A percentile compares a stretch with the other conserved stretches of the same genome.
These are phyloP conservation scores for Calonectris borealis DNA, from an alignment of 2,113 vertebrate species.

Conservation along the genomic window DNA sequence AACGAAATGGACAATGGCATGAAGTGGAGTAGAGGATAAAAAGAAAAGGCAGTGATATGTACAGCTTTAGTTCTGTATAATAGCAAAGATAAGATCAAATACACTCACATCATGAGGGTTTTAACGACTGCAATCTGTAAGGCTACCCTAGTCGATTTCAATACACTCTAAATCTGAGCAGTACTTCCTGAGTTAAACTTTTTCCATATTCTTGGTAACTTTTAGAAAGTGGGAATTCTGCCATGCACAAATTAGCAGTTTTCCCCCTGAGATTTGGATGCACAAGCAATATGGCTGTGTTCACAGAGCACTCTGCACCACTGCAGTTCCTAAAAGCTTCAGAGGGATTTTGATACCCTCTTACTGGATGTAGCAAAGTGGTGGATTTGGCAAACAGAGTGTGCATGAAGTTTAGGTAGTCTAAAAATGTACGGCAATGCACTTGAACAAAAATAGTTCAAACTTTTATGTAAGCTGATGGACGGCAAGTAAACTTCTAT, in stretches of 20 bases:
- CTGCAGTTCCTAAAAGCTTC: not conserved
- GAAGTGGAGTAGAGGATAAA: not conserved
- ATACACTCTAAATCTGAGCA: not conserved
- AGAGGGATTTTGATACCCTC: not conserved
- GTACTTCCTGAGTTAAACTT: not conserved
- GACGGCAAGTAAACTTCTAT: slow-evolving; percentile 3
- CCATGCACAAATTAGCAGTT: not conserved
- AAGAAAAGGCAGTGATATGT: not conserved
- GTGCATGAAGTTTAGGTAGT: not conserved
- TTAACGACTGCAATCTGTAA: not conserved
- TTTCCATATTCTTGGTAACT: not conserved
- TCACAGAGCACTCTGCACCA: not conserved
- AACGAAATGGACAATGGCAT: not conserved
- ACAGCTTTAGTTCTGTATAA: not conserved
- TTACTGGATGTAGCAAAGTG: not conserved
- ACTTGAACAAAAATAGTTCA: slow-evolving; percentile 25
- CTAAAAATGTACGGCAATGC: slow-evolving; percentile 9
- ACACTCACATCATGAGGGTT: not conserved
- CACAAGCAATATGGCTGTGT: not conserved
- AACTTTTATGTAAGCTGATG: slow-evolving; percentile 14
- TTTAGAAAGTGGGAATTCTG: not conserved
- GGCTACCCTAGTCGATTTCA: not conserved
- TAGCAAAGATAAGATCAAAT: not conserved
- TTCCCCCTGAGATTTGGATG: not conserved
- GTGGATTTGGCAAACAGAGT: not conserved